Base-by-base conservation (phyloP, 2,113 vertebrate species). In the Corvus cornix region DNA sequence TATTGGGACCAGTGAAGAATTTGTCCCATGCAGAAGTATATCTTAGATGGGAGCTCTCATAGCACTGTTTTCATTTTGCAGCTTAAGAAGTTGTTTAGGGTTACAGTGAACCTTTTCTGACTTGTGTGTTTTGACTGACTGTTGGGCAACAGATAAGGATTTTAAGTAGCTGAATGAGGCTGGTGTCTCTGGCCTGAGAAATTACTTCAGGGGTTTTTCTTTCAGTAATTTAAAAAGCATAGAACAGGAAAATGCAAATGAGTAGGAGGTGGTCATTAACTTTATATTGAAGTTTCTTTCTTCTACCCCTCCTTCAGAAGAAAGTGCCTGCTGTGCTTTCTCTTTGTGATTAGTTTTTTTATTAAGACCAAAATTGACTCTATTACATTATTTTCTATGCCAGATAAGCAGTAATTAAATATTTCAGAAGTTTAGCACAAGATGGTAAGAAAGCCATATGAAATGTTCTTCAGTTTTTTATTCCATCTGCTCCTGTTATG, bases 91-190 rank as follows among this genome's bases (percentile, higher is more conserved):
- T 28, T 75, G 5, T 43, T 63, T 39, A 55, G 31, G 28, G 23
- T 55, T 79, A 22, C 52, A 68, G 8, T 39, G 26, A 74, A 33
- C 21, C 8, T 86, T 64, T 37, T 60, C 31, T 64, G 13, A n/a
- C 52, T 66, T 1, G 2, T 37, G 14, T 1, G 1, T 70, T 79
- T 31, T 9, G 37, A 20, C 16, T 56, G 20, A 39, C 33, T 4
- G 1, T 12, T 60, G 41, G 19, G 13, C 0, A 0, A 48, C n/a
- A 48, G 41, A 70, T 55, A 17, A 35, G n/a, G 37, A n/a, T 75
- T 84, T 88, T 15, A 62, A 64, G 64, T 31, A 60, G 56, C 31
- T 75, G 11, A 20, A 16, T 22, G 27, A 35, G 31, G 12, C 16
- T 58, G 12, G 5, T 53, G 6, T 24, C 22, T 73, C 62, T 68